A percentile compares a stretch with the other conserved stretches of the same genome.
Conservation (phyloP, 2,797 vertebrate species). For the Periparus ater region DNA sequence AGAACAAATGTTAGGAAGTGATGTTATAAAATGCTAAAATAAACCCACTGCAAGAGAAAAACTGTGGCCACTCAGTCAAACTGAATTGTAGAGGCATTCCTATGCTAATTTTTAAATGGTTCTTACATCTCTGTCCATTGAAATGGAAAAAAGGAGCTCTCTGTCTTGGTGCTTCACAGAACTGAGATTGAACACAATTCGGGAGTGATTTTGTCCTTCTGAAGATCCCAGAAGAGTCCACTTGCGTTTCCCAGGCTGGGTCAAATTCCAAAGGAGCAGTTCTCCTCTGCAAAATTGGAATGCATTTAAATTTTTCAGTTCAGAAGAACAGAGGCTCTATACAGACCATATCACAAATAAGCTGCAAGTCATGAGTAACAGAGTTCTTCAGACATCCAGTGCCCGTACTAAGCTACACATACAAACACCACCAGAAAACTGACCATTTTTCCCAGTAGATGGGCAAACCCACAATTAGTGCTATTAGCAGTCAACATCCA, state of each 20-base stretch:
- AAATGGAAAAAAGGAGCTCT: conserved; percentile 89
- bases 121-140: conserved; percentile 90
- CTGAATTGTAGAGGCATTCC: not conserved
- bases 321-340: not conserved
- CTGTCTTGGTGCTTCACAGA: conserved; percentile 75
- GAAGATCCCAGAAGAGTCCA: conserved; percentile 86
- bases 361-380: not conserved
- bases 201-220: conserved; percentile 91
- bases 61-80: not conserved
- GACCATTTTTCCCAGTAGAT: not conserved
- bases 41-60: not conserved
- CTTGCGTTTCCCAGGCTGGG: conserved; percentile 85
- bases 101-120: not conserved
- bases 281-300: conserved; percentile 83
- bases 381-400: not conserved
- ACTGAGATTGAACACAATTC: conserved; percentile 93
- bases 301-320: not conserved
- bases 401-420: not conserved
- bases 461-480: not conserved
- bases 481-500: not conserved
- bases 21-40: not conserved
- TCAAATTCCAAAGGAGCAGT: conserved; percentile 90
- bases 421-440: not conserved
- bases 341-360: fast-evolving
- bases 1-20: not conserved